A percentile compares a stretch with the other conserved stretches of the same genome.
Conservation (phyloP, 2,888 invertebrate species). For the Sminthurinus aureus region DNA sequence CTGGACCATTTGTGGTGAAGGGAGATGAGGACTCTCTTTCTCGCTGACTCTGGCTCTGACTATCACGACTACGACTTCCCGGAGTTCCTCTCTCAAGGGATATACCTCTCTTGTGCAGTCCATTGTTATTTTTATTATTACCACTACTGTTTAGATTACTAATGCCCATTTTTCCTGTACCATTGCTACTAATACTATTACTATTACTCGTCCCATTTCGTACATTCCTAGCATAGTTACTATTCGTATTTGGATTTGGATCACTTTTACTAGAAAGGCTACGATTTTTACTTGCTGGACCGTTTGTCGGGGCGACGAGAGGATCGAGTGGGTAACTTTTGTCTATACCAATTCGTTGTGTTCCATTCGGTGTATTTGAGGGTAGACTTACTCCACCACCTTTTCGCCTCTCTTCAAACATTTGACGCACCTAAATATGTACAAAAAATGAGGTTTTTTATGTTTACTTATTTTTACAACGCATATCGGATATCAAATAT, state of each 20-base stretch:
- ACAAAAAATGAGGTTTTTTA: no score
- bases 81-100: slow-evolving; percentile 38
- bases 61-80: neutral
- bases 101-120: slow-evolving; percentile 29
- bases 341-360: slow-evolving; percentile 54
- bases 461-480: no score
- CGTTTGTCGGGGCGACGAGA: slow-evolving; percentile 44
- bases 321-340: slow-evolving; percentile 61
- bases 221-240: slow-evolving; percentile 19
- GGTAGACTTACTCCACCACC: slow-evolving; percentile 38
- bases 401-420: slow-evolving; percentile 76
- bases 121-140: neutral
- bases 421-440: slow-evolving; percentile 76
- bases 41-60: neutral
- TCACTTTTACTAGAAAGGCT: slow-evolving; percentile 46
- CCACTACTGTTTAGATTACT: neutral
- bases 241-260: slow-evolving; percentile 48
- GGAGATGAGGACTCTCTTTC: slow-evolving; percentile 25
- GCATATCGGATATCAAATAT: no score
- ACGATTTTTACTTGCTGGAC: slow-evolving; percentile 1
- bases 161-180: neutral
- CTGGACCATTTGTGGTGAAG: slow-evolving; percentile 21
- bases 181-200: no score
- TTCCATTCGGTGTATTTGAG: slow-evolving; percentile 25
- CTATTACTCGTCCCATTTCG: neutral